Evolutionary conservation across 2,797 vertebrate genomes (phyloP).

Genomic region (Sarcophilus harrisii): DNA sequence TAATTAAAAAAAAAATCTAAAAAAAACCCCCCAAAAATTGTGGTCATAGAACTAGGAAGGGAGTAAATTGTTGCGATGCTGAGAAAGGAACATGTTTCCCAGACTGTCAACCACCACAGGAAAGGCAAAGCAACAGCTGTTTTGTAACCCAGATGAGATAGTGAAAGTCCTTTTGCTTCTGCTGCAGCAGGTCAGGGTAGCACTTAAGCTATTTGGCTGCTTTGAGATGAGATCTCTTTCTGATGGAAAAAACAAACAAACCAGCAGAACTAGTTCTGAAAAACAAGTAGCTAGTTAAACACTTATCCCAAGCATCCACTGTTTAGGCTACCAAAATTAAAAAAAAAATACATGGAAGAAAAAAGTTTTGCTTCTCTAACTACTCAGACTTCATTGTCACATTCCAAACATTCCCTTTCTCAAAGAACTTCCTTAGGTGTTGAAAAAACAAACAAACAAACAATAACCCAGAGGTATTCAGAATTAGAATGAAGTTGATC

Average conservation of each 20-base stretch:
- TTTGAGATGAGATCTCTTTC: conserved; percentile 3
- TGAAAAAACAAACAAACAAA: not conserved
- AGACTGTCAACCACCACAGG: conserved; percentile 25
- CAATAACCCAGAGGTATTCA: too few relatives aligned
- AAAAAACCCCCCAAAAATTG: not conserved
- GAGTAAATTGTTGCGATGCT: not conserved
- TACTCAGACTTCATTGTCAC: not conserved
- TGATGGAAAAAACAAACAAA: conserved; percentile 11
- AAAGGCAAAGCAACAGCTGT: conserved; percentile 7
- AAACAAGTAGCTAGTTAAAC: conserved; percentile 5
- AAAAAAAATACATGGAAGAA: not conserved
- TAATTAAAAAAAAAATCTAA: too few relatives aligned
- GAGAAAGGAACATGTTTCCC: conserved; percentile 37
- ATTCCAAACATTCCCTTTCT: not conserved
- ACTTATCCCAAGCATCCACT: not conserved
- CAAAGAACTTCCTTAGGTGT: not conserved
- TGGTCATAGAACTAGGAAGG: conserved; percentile 29
- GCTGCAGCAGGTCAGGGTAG: not conserved
- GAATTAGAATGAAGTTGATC: not conserved
- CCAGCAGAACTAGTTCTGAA: conserved; percentile 65
- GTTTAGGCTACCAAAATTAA: not conserved
- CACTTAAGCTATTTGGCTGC: conserved; percentile 6
- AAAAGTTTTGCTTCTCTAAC: not conserved
- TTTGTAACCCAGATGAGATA: not conserved
- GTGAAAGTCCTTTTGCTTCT: not conserved